phyloP scores from a whole-genome alignment of 2,113 vertebrate genomes.

The Jaculus jaculus region DNA sequence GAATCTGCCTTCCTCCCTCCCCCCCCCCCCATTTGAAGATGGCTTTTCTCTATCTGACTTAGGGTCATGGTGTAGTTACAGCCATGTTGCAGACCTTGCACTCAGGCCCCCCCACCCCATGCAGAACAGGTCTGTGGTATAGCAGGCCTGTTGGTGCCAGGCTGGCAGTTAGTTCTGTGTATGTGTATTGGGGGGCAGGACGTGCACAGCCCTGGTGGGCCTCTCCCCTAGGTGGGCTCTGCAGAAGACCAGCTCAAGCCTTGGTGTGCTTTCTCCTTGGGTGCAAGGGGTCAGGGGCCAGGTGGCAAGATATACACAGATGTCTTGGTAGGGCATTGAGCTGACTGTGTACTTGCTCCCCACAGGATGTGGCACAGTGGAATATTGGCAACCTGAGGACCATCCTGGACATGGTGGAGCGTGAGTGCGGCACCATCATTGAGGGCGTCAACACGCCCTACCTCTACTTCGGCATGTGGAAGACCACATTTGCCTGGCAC shows the following conservation, averaged over 20 bases:
- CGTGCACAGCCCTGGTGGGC: too few species aligned
- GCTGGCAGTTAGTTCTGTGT: too few species aligned
- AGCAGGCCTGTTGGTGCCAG: too few species aligned
- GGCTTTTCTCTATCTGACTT: not conserved
- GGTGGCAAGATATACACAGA: too few species aligned
- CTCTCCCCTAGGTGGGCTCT: too few species aligned
- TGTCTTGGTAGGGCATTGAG: not conserved
- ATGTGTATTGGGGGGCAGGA: too few species aligned
- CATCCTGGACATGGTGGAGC: conserved; percentile 98
- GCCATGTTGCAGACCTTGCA: too few species aligned
- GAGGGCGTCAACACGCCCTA: conserved; percentile 99
- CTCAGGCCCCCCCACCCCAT: not conserved
- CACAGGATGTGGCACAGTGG: conserved; percentile 93
- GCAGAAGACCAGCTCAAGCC: too few species aligned
- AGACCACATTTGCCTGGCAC: conserved; percentile 99
- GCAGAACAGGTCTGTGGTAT: too few species aligned
- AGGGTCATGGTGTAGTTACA: accelerated
- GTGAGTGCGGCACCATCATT: conserved; percentile 98
- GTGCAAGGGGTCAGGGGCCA: too few species aligned
- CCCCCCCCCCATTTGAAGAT: not conserved
- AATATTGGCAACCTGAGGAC: conserved; percentile 96
- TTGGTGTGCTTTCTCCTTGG: too few species aligned
- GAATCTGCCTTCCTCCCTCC: too few species aligned
- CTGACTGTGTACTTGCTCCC: not conserved
- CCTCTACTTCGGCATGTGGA: conserved; percentile 99